Conservation (phyloP, 2,113 vertebrate species). For the Neomonachus schauinslandi region DNA sequence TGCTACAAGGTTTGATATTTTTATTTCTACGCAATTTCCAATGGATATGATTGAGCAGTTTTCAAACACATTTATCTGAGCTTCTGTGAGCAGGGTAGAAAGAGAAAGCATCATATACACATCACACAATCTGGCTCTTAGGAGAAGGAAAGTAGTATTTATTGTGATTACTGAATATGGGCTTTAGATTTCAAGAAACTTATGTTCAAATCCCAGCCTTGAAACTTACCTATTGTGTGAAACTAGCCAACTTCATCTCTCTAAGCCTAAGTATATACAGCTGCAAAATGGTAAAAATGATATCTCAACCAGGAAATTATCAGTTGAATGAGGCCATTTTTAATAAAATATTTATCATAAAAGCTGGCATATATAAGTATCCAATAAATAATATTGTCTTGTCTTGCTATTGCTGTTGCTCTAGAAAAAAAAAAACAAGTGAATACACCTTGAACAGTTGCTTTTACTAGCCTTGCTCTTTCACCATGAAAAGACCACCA, state of each 20-base stretch:
- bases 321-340: neutral
- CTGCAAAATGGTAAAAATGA: neutral
- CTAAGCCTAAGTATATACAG: neutral
- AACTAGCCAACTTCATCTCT: neutral
- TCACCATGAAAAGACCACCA: neutral
- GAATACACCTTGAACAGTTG: neutral
- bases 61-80: constrained; percentile 49
- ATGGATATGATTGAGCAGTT: neutral
- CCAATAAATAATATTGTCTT: neutral
- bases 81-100: neutral
- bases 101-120: neutral
- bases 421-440: neutral
- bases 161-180: neutral
- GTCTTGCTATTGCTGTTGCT: neutral
- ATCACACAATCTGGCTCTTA: neutral
- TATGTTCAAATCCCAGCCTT: neutral
- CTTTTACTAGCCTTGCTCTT: neutral
- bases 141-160: neutral
- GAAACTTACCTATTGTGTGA: neutral
- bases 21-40: constrained; percentile 49
- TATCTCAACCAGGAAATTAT: neutral
- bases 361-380: neutral
- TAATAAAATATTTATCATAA: neutral
- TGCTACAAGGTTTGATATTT: constrained; percentile 18
- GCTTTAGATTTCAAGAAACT: neutral